A percentile compares a stretch with the other conserved stretches of the same genome.
Evolutionary conservation across 2,888 invertebrate genomes (phyloP).

Genomic region (Eudemis profundana): DNA sequence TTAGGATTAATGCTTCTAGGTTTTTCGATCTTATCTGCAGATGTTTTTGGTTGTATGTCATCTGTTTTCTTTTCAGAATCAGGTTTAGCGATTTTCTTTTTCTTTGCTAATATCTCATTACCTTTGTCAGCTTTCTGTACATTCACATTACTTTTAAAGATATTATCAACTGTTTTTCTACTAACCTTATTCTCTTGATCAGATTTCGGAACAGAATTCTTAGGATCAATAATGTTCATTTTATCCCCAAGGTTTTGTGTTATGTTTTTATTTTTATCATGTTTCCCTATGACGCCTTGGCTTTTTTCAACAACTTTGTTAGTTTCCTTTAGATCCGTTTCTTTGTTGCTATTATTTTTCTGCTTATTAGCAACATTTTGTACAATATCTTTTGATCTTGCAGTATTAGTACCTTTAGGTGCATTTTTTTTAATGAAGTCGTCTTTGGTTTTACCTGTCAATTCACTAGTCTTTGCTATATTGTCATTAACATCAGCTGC

Average conservation of each 20-base stretch:
- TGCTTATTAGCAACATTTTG: neutral
- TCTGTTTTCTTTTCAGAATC: neutral
- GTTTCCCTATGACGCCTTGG: neutral
- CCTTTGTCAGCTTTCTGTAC: neutral
- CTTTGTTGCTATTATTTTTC: neutral
- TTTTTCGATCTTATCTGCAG: neutral
- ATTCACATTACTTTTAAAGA: neutral
- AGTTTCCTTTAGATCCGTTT: neutral
- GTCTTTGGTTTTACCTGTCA: neutral
- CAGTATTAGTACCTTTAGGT: neutral
- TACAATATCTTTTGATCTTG: neutral
- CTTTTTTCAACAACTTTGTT: neutral
- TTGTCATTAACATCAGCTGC: neutral
- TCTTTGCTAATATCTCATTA: conserved; percentile 14
- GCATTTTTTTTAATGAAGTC: neutral
- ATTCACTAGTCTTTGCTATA: neutral
- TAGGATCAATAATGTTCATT: neutral
- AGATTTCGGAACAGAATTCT: neutral
- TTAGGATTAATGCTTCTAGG: conserved; percentile 4
- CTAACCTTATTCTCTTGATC: neutral
- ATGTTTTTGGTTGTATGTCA: neutral
- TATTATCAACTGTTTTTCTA: neutral
- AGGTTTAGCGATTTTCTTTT: conserved; percentile 2
- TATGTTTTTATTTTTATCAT: neutral
- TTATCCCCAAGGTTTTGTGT: neutral